Evolutionary conservation across 2,888 invertebrate species (phyloP).

Genomic region (Orthonevra nobilis): DNA sequence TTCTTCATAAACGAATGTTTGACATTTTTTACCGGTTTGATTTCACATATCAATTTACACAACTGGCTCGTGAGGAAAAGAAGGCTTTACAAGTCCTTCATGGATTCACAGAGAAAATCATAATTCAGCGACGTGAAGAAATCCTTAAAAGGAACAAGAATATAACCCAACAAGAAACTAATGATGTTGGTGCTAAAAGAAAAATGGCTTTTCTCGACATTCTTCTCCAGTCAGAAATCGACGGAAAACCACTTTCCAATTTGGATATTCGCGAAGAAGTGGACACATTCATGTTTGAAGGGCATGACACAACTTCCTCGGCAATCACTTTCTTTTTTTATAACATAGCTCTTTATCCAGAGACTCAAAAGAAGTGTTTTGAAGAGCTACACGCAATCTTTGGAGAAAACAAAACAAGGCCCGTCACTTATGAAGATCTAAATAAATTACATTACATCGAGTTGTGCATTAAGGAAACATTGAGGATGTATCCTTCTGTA

Average conservation of each 20-base stretch:
- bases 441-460: slow-evolving; percentile 78
- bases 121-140: slow-evolving; percentile 80
- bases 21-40: slow-evolving; percentile 78
- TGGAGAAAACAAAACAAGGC: slow-evolving; percentile 75
- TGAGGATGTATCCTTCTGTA: slow-evolving; percentile 78
- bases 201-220: slow-evolving; percentile 86
- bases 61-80: slow-evolving; percentile 82
- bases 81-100: slow-evolving; percentile 81
- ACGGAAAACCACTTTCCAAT: slow-evolving; percentile 83
- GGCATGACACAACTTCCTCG: slow-evolving; percentile 82
- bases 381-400: slow-evolving; percentile 80
- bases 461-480: slow-evolving; percentile 78
- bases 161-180: slow-evolving; percentile 73
- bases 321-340: slow-evolving; percentile 81
- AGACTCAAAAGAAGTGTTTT: slow-evolving; percentile 80
- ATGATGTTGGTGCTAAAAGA: slow-evolving; percentile 82
- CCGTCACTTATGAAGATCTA: slow-evolving; percentile 76
- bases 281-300: slow-evolving; percentile 88
- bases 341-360: slow-evolving; percentile 80
- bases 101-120: slow-evolving; percentile 82
- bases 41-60: slow-evolving; percentile 80
- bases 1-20: slow-evolving; percentile 79
- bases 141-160: slow-evolving; percentile 72
- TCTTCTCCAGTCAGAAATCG: slow-evolving; percentile 83
- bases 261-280: slow-evolving; percentile 85